Evolutionary conservation across 1,140 invertebrate species (phyloP).

Genomic region (Nephila pilipes): DNA sequence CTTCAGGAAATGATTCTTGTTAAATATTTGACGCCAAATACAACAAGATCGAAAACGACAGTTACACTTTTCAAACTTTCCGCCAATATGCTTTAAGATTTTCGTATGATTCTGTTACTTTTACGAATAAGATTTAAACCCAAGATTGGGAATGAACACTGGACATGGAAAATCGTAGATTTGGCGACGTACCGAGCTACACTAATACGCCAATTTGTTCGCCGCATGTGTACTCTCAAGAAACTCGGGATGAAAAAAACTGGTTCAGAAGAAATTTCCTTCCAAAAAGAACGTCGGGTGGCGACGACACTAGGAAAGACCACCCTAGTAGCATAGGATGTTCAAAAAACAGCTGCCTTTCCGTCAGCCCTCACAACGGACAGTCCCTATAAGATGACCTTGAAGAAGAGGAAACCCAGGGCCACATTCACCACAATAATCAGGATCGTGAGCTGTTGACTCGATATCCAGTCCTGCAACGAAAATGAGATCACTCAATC

Average conservation of each 20-base stretch:
- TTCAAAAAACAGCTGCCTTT: neutral
- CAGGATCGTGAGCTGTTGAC: conserved; percentile 77
- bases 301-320: neutral
- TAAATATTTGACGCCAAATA: too few relatives aligned
- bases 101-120: too few relatives aligned
- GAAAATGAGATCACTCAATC: neutral
- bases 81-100: too few relatives aligned
- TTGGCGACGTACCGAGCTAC: too few relatives aligned
- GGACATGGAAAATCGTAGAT: too few relatives aligned
- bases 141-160: too few relatives aligned
- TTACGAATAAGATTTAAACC: too few relatives aligned
- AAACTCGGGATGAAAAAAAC: neutral
- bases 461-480: conserved; percentile 76
- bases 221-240: neutral
- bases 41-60: too few relatives aligned
- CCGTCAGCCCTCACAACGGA: neutral
- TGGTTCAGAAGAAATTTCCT: conserved; percentile 8
- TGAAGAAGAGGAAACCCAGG: conserved; percentile 77
- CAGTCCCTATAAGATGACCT: conserved; percentile 68
- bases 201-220: too few relatives aligned
- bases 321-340: neutral
- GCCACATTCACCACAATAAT: conserved; percentile 77
- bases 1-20: too few relatives aligned
- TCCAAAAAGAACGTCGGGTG: neutral
- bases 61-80: too few relatives aligned